Evolutionary conservation across 2,888 invertebrate genomes (phyloP), one percentile per base, ranked within the genome.

Genomic region (Aromia moschata): DNA sequence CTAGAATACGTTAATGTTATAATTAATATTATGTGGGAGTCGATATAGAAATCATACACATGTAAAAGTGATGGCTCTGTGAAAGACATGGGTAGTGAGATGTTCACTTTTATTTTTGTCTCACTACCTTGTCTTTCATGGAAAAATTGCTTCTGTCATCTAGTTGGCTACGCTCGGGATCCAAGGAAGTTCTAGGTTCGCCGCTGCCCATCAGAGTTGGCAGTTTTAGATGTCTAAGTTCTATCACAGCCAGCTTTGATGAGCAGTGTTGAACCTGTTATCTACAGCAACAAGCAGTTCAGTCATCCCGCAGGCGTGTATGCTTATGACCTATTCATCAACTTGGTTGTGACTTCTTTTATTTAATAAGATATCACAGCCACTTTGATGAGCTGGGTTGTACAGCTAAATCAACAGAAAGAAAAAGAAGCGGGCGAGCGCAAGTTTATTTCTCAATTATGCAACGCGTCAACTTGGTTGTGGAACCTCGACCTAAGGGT

Each of bases 41-140:
- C n/a, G n/a, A n/a, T n/a, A n/a, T 25, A 25, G 25, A 25, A 5
- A 9, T 25, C 9, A 38, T 20, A n/a, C 37, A 18, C 11, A 12
- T 16, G 38, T 17, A 14, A 9, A 3, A 15, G 67, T 73, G 74
- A 75, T 83, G 85, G 82, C 89, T 84, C 80, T 84, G 82, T 94
- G 95, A 95, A 95, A 96, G 95, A 96, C 96, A 92, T 92, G 93
- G 92, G 95, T 96, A 94, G 94, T 92, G 96, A 96, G 95, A 95
- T 95, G 95, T 84, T 84, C 79, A 80, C 80, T 58, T 82, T 84
- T 47, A 58, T 78, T 81, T 83, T 85, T 87, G 86, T 89, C 95
- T 96, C 94, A 93, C 95, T 96, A 94, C 92, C 93, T 93, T 96
- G 96, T 96, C 95, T 95, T 96, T 96, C 95, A 93, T 92, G 92